Base-by-base conservation (phyloP, 2,888 invertebrate genomes). In the Rhogogaster chlorosoma region DNA sequence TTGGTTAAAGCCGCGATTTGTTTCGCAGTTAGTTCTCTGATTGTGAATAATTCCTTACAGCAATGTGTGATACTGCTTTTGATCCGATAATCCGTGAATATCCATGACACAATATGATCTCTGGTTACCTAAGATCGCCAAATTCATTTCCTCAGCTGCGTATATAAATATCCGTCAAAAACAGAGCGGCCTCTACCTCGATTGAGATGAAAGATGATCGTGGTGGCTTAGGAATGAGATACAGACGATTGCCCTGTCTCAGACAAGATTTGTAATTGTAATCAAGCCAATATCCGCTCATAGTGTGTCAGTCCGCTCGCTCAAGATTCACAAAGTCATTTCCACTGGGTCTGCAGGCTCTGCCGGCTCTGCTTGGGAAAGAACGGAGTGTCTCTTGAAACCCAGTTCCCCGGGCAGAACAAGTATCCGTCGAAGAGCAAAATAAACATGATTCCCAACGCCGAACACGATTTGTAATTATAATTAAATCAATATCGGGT, bases 261-360 rank as follows among this genome's bases (percentile, higher is more conserved):
- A 22, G 26, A 80, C 15, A 80, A 38, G 80, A 80, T 80, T 57
- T 61, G 57, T 80, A 57, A 80, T 80, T 61, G 57, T 80, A 61
- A 57, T 80, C 80, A 36, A 61, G 61, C 38, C 57, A 80, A 80
- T 80, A 80, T 80, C 80, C 80, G 57, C 57, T 38, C 57, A 38
- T 38, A 36, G 80, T 80, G 53, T 45, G 36, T 80, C 57, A 61
- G 57, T 80, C 29, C 12, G 38, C 45, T 61, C 7, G 61, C 57
- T 80, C 22, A 22, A 10, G 38, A 53, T 53, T 38, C 80, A 38
- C 38, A 80, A 80, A 80, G 57, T 80, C 61, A 80, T 57, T 61
- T 80, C 80, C 80, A n/a, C 32, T 78, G 4, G 75, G 45, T 42
- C 45, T 75, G 75, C 45, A 36, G 67, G 38, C 36, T 70, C 45